These are phyloP conservation scores for Acyrthosiphon pisum DNA, from an alignment of 1,140 invertebrate species.

Conservation along the genomic window DNA sequence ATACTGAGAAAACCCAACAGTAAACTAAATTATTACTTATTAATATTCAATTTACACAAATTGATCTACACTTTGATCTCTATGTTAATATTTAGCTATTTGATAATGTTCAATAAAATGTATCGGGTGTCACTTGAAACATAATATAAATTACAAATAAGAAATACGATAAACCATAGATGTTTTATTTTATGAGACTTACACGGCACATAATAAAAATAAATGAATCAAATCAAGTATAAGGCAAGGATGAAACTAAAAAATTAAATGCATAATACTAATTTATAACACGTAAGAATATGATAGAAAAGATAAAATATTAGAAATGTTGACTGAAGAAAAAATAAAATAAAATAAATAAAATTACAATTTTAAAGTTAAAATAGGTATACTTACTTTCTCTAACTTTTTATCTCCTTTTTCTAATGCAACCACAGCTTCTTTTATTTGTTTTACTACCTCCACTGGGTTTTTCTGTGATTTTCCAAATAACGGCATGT, in stretches of 20 bases:
- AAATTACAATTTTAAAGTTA: neutral
- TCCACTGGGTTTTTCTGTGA: conserved; percentile 95
- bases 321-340: neutral
- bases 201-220: neutral
- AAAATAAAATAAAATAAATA: neutral
- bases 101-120: neutral
- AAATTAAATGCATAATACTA: neutral
- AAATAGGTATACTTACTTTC: conserved; percentile 72
- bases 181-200: neutral
- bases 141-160: neutral
- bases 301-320: neutral
- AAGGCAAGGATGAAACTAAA: neutral
- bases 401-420: conserved; percentile 95
- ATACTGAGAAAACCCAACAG: neutral
- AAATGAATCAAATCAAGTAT: neutral
- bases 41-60: neutral
- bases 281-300: neutral
- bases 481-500: conserved; percentile 96
- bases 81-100: neutral
- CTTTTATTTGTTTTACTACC: conserved; percentile 94
- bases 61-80: conserved; percentile 17
- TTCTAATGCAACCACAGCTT: conserved; percentile 90
- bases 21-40: neutral
- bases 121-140: neutral
- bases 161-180: neutral